phyloP scores from a whole-genome alignment of 2,888 invertebrate genomes.

The Lingula anatina region DNA sequence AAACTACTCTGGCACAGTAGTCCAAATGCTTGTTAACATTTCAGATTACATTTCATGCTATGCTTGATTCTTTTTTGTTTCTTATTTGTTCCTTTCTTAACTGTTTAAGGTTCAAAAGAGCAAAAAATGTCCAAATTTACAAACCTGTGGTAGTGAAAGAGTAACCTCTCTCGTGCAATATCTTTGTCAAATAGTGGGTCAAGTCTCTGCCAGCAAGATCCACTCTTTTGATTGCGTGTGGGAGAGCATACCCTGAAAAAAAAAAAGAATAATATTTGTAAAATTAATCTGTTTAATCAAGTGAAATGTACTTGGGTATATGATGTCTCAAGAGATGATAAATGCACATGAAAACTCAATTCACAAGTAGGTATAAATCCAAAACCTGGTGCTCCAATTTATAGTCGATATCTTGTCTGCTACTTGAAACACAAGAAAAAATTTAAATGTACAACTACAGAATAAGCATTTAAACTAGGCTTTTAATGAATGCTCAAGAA shows the following conservation, averaged over 20 bases:
- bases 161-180: conserved; percentile 49
- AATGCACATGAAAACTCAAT: too few species aligned
- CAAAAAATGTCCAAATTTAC: background rate
- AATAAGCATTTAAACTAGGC: too few species aligned
- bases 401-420: background rate
- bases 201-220: conserved; percentile 27
- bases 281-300: background rate
- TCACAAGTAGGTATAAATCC: too few species aligned
- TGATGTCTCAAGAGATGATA: too few species aligned
- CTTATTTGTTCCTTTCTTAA: background rate
- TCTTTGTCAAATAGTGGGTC: conserved; percentile 23
- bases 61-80: too few species aligned
- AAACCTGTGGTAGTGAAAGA: conserved; percentile 40
- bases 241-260: conserved; percentile 24
- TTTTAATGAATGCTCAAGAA: too few species aligned
- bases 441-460: too few species aligned
- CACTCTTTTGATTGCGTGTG: conserved; percentile 24
- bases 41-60: too few species aligned
- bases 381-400: background rate
- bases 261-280: background rate
- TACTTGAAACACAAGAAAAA: background rate
- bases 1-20: too few species aligned
- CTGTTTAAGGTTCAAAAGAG: background rate
- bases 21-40: too few species aligned
- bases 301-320: too few species aligned